Conservation (phyloP, 2,113 vertebrate species). For the Vireo altiloquus region DNA sequence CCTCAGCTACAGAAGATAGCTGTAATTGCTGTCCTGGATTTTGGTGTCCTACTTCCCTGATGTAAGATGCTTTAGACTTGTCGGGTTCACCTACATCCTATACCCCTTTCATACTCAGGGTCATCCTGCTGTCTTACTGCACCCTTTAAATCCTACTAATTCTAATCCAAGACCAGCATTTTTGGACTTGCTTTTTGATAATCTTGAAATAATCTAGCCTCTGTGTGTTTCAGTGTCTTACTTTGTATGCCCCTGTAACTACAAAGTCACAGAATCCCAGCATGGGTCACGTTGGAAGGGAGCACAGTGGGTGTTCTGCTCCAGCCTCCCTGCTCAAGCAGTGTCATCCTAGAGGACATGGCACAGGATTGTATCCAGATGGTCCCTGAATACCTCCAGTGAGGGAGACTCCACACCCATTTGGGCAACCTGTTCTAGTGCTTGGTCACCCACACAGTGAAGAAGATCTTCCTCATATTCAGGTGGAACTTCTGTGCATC, state of each 20-base stretch:
- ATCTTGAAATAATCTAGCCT: not conserved
- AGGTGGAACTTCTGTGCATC: not conserved
- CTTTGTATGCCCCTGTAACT: not conserved
- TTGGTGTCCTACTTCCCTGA: not conserved
- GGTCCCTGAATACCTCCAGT: rapidly evolving
- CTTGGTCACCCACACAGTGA: not conserved
- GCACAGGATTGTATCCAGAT: not conserved
- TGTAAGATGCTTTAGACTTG: not conserved
- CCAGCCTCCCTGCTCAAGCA: not conserved
- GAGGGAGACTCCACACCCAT: not conserved
- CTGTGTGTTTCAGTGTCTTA: not conserved
- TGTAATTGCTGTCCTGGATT: not conserved
- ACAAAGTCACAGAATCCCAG: not conserved
- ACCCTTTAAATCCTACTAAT: not conserved
- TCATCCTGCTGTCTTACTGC: not conserved
- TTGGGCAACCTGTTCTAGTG: not conserved
- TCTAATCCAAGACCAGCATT: not conserved
- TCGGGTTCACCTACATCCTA: rapidly evolving
- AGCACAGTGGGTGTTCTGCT: not conserved
- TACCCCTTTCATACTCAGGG: not conserved
- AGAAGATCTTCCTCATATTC: not conserved
- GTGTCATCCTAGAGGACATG: not conserved
- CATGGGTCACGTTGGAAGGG: not conserved
- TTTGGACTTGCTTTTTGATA: not conserved
- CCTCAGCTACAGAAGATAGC: not conserved